Percentiles rank a stretch among this genome's conserved stretches.
phyloP scores from a whole-genome alignment of 2,797 vertebrate genomes.

The Microcaecilia unicolor region DNA sequence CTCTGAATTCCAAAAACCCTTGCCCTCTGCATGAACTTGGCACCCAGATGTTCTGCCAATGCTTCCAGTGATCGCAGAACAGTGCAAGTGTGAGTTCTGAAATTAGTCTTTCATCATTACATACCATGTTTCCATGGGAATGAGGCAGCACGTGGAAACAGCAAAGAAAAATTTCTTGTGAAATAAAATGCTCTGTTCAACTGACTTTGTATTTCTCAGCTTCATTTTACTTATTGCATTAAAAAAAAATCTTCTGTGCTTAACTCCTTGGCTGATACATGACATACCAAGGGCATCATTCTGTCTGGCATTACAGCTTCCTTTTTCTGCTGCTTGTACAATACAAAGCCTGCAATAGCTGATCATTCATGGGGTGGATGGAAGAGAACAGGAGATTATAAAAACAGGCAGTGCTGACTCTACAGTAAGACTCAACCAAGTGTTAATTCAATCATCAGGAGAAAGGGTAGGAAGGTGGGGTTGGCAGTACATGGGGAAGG shows the following conservation, averaged over 20 bases:
- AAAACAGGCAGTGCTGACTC: no score
- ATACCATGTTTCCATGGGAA: constrained; percentile 10
- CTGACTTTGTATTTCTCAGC: constrained; percentile 30
- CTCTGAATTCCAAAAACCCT: constrained; percentile 31
- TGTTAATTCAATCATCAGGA: no score
- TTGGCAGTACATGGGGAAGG: no score
- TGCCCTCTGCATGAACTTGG: constrained; percentile 69
- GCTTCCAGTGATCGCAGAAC: constrained; percentile 34
- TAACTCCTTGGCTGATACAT: constrained; percentile 24
- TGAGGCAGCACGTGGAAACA: constrained; percentile 27
- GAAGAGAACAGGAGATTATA: no score
- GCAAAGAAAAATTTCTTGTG: constrained; percentile 25
- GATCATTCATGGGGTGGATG: no score
- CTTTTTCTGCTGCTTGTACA: no score
- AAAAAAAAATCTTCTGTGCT: constrained; percentile 24
- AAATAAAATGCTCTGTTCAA: constrained; percentile 28
- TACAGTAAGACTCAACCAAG: no score
- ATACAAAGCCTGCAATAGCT: no score
- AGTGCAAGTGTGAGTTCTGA: constrained; percentile 31
- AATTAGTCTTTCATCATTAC: constrained; percentile 31
- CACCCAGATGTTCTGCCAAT: constrained; percentile 39
- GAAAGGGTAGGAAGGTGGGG: no score
- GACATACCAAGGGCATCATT: no score
- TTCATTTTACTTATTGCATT: constrained; percentile 39
- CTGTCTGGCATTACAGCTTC: no score